Conservation (phyloP, 2,888 invertebrate genomes). For the Caenorhabditis sp. region DNA sequence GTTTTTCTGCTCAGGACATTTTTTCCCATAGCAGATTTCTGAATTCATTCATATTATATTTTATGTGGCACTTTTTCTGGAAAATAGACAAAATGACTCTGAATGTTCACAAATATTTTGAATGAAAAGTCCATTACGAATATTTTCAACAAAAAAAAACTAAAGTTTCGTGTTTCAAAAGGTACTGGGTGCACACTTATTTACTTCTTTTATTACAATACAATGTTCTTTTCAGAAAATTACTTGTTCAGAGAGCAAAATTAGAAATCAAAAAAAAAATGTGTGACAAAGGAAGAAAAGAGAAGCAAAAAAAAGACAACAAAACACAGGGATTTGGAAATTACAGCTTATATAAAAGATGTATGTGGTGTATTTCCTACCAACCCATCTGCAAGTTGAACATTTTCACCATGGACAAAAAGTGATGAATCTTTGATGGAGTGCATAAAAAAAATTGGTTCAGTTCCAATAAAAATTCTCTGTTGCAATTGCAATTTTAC, state of each 20-base stretch:
- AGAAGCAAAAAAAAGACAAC: constrained; percentile 7
- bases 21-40: too few species aligned
- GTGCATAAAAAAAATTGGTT: constrained; percentile 1
- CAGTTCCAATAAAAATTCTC: background rate
- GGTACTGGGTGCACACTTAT: background rate
- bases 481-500: background rate
- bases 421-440: constrained; percentile 4
- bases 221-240: constrained; percentile 1
- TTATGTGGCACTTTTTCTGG: too few species aligned
- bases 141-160: background rate
- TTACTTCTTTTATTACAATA: background rate
- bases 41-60: too few species aligned
- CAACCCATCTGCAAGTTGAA: background rate
- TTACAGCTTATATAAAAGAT: constrained; percentile 23
- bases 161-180: background rate
- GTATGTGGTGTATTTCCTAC: constrained; percentile 8
- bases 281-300: constrained; percentile 13
- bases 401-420: background rate
- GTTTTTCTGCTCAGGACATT: too few species aligned
- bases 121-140: background rate
- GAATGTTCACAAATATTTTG: background rate
- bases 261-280: constrained; percentile 13
- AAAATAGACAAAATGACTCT: too few species aligned
- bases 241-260: constrained; percentile 11
- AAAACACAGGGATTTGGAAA: constrained; percentile 30